A percentile compares a stretch with the other conserved stretches of the same genome.
Evolutionary conservation across 2,113 vertebrate genomes (phyloP).

Genomic region (Tauraco erythrolophus): DNA sequence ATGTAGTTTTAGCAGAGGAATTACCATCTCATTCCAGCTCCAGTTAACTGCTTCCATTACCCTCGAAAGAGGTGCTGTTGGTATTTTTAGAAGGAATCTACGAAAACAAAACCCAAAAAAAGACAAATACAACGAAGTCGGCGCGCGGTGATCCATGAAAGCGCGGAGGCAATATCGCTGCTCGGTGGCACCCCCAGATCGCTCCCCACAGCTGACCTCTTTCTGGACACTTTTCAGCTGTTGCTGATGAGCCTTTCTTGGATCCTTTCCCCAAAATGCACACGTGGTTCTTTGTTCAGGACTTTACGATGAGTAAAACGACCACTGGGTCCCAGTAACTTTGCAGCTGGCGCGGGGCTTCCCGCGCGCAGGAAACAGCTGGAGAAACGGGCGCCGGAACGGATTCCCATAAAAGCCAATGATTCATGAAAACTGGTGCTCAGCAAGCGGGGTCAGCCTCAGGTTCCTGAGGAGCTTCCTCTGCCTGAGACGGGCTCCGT

Average conservation of each 20-base stretch:
- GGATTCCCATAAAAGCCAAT: not conserved
- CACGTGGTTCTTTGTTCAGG: not conserved
- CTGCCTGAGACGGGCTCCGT: rapidly evolving
- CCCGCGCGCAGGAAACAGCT: not conserved
- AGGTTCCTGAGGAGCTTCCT: not conserved
- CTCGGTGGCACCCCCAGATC: not conserved
- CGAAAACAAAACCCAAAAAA: not conserved
- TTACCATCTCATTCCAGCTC: not conserved
- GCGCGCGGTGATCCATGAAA: not conserved
- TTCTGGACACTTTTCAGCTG: not conserved
- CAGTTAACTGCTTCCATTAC: not conserved
- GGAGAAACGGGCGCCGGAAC: not conserved
- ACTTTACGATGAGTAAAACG: not conserved
- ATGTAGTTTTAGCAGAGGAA: not conserved
- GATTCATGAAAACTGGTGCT: not conserved
- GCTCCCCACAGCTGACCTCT: not conserved
- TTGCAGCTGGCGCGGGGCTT: not conserved
- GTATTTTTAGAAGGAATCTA: slow-evolving; percentile 14
- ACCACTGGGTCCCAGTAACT: not conserved
- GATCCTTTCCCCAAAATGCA: not conserved
- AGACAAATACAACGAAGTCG: not conserved
- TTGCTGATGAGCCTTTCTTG: not conserved
- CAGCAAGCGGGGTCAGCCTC: not conserved
- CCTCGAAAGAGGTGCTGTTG: not conserved
- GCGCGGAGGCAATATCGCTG: not conserved